phyloP scores from a whole-genome alignment of 2,797 vertebrate species.

The Gymnopithys bicolor region DNA sequence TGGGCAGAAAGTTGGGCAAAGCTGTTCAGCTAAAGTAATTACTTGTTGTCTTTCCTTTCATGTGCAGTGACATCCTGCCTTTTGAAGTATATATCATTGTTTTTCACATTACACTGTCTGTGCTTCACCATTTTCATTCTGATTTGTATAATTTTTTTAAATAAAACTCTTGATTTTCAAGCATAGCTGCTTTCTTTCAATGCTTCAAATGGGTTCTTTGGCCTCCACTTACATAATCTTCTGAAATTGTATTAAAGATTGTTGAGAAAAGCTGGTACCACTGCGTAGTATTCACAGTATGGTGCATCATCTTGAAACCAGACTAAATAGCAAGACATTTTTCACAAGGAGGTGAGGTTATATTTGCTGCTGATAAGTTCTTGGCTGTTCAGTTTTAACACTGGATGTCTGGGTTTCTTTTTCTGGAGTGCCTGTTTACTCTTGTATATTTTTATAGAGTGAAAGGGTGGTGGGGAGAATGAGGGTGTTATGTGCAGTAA shows the following conservation, averaged over 20 bases:
- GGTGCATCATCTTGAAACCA: neutral
- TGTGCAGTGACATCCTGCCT: neutral
- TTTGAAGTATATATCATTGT: neutral
- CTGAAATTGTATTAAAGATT: neutral
- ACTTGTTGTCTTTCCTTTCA: neutral
- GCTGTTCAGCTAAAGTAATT: neutral
- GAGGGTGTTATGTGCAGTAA: conserved; percentile 56
- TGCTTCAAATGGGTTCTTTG: neutral
- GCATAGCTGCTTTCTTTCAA: neutral
- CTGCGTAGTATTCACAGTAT: neutral
- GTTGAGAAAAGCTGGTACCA: neutral
- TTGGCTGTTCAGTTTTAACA: conserved; percentile 37
- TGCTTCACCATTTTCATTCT: conserved; percentile 1
- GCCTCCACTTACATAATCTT: neutral
- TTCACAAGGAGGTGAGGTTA: neutral
- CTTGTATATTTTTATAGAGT: conserved; percentile 50
- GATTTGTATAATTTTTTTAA: neutral
- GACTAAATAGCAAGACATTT: conserved; percentile 18
- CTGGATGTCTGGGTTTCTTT: conserved; percentile 35
- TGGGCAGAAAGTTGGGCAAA: neutral
- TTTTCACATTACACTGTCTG: neutral
- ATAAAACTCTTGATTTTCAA: neutral
- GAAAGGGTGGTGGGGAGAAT: conserved; percentile 40
- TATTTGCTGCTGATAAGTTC: conserved; percentile 17
- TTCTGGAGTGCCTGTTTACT: conserved; percentile 44